These are phyloP conservation scores for Clarias gariepinus DNA, from an alignment of 2,113 vertebrate genomes.

Conservation along the genomic window DNA sequence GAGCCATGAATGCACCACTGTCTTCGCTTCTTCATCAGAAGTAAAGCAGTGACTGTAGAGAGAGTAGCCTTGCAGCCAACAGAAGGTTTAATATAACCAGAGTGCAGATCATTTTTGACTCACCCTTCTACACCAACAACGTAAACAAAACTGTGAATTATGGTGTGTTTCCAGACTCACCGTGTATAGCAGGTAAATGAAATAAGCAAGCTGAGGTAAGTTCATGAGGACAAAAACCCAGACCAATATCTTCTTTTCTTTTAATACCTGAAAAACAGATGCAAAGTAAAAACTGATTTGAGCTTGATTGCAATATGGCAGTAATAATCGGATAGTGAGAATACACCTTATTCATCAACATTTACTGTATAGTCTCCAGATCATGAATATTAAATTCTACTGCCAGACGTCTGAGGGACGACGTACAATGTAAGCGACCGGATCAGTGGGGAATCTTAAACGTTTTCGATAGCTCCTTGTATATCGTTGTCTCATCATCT, in stretches of 20 bases:
- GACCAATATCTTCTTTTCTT: slow-evolving; percentile 72
- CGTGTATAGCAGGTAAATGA: slow-evolving; percentile 77
- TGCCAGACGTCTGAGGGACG: too few species aligned
- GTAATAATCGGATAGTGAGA: neutral
- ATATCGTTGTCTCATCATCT: too few species aligned
- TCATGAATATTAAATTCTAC: neutral
- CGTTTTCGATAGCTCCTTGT: too few species aligned
- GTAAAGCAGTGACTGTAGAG: too few species aligned
- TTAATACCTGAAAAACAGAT: slow-evolving; percentile 71
- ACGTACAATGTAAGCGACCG: too few species aligned
- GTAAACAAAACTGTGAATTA: neutral
- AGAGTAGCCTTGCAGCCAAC: too few species aligned
- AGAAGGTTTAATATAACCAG: too few species aligned
- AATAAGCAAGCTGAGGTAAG: slow-evolving; percentile 76
- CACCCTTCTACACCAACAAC: too few species aligned
- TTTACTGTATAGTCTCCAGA: neutral
- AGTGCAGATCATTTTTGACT: too few species aligned
- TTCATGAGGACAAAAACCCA: slow-evolving; percentile 78
- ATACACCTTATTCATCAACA: neutral
- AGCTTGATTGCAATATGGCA: neutral
- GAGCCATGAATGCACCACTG: too few species aligned
- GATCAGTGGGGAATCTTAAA: too few species aligned
- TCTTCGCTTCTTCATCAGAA: too few species aligned
- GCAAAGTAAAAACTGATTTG: neutral
- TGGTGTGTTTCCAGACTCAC: slow-evolving; percentile 59